Conservation (phyloP, 1,140 invertebrate species). For the Rhagoletis pomonella region DNA sequence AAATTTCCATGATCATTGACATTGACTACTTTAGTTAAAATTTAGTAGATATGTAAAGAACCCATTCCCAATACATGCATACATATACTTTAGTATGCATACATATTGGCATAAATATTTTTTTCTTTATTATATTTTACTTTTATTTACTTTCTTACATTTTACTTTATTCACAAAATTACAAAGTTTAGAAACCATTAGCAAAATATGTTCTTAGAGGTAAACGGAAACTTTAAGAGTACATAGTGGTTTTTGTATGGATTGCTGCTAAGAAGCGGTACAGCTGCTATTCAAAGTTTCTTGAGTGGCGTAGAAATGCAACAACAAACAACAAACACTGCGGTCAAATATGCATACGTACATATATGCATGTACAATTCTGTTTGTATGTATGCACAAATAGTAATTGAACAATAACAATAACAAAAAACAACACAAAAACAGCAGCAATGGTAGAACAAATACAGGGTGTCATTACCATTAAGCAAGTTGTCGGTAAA, state of each 20-base stretch:
- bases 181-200: conserved; percentile 48
- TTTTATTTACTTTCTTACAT: conserved; percentile 14
- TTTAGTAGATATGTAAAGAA: too few relatives aligned
- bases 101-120: not conserved
- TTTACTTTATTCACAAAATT: conserved; percentile 39
- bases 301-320: conserved; percentile 10
- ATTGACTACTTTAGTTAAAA: too few relatives aligned
- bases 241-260: not conserved
- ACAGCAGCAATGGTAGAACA: not conserved
- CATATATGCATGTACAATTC: too few relatives aligned
- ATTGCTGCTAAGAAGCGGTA: not conserved
- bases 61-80: too few relatives aligned
- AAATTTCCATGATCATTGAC: too few relatives aligned
- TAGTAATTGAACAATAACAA: not conserved
- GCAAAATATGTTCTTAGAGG: not conserved
- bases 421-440: not conserved
- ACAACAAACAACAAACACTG: conserved; percentile 14
- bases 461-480: not conserved
- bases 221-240: conserved; percentile 29
- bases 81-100: too few relatives aligned
- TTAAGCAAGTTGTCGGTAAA: not conserved
- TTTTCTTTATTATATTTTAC: not conserved
- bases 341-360: not conserved
- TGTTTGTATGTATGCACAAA: not conserved
- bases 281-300: not conserved